These are phyloP conservation scores for Tachyglossus aculeatus DNA, from an alignment of 2,797 vertebrate species.

Conservation along the genomic window DNA sequence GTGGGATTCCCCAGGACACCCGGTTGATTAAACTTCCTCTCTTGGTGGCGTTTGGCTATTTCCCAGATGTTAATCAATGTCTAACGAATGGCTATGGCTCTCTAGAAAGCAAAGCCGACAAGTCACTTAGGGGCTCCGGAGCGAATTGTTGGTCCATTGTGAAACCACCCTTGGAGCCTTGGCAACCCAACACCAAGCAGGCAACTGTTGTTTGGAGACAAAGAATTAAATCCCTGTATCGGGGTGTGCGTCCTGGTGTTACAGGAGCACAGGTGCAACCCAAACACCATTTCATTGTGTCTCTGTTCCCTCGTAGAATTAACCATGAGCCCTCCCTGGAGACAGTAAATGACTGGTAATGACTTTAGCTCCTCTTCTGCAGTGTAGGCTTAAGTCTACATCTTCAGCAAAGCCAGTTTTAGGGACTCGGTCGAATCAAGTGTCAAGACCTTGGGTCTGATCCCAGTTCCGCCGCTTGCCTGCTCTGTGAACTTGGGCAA, in stretches of 20 bases:
- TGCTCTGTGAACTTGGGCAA: too few relatives aligned
- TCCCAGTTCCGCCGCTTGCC: too few relatives aligned
- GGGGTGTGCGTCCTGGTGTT: neutral
- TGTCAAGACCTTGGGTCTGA: too few relatives aligned
- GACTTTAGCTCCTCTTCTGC: neutral
- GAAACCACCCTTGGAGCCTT: neutral
- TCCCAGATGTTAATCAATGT: neutral
- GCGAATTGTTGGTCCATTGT: neutral
- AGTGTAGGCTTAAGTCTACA: neutral
- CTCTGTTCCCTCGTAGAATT: neutral
- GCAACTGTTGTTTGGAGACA: neutral
- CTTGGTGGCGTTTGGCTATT: constrained; percentile 6
- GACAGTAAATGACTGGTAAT: neutral
- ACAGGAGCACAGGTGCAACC: neutral
- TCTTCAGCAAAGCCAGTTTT: neutral
- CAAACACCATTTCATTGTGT: neutral
- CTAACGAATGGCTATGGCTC: neutral
- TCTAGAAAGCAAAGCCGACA: neutral
- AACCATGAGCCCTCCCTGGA: neutral
- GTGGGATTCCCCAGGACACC: neutral
- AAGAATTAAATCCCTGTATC: neutral
- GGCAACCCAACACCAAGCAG: neutral
- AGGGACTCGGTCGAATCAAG: neutral
- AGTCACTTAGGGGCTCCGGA: constrained; percentile 16
- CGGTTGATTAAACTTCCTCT: constrained; percentile 12